Evolutionary conservation across 2,797 vertebrate genomes (phyloP), one percentile per base, ranked within the genome.

Genomic region (Benthosema pterotum): DNA sequence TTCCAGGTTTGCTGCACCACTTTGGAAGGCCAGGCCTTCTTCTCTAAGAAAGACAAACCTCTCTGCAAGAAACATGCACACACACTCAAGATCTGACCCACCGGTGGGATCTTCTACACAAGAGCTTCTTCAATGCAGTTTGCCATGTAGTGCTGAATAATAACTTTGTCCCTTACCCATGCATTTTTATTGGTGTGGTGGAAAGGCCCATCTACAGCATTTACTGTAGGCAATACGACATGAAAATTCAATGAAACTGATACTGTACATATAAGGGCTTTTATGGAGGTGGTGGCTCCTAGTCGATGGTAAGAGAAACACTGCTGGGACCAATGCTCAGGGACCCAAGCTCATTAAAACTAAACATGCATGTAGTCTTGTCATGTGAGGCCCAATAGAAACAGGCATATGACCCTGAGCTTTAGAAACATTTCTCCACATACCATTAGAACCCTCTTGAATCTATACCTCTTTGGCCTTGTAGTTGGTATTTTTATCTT

Each of bases 61-160:
- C 90, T 99, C 53, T 99, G 98, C 93, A 98, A 98, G 93, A 99
- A 98, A 80, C 97, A 99, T 0, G 96, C 96, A 62, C 91, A 98
- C 81, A 93, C 93, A 32, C 56, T 97, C 75, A 96, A 97, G 86
- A 92, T 98, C 83, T 99, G 85, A 97, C 47, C 32, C 12, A 42
- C 25, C 32, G 3, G 8, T 13, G 16, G 47, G 42, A 13, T 42
- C 18, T 45, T 49, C 28, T 64, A 2, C 16, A 6, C 51, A 2
- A 38, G 32, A 9, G 32, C 32, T 38, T 38, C 32, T 32, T 32
- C 6, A 32, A 32, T 32, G 28, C 1, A 6, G 8, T 38, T 38
- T 38, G 32, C 32, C 32, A 38, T 38, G 11, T 38, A 38, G 32
- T 32, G 32, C 32, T 38, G 8, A 11, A 38, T 38, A 38, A 38